Percentiles rank a stretch among this genome's conserved stretches.
phyloP scores from a whole-genome alignment of 1,140 invertebrate genomes.

The Antheraea mylitta region DNA sequence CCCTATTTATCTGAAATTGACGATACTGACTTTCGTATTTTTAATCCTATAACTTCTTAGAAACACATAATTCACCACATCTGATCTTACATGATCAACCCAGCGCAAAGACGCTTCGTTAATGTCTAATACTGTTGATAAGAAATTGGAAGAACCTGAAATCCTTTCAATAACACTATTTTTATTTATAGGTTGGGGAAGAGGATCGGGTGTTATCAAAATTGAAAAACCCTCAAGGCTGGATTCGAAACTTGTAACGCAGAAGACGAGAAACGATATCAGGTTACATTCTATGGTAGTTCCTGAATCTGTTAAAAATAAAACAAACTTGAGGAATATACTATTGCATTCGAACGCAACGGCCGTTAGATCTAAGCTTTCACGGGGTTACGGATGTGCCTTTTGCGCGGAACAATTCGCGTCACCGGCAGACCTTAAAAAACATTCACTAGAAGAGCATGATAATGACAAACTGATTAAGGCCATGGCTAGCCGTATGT shows the following conservation, averaged over 20 bases:
- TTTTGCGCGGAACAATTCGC: conserved; percentile 48
- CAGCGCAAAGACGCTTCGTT: too few relatives aligned
- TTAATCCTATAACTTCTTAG: too few relatives aligned
- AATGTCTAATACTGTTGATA: too few relatives aligned
- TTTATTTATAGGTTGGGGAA: conserved; percentile 8
- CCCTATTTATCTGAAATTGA: too few relatives aligned
- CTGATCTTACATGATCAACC: too few relatives aligned
- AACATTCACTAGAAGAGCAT: conserved; percentile 53
- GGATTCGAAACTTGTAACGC: background rate
- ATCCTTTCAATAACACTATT: background rate
- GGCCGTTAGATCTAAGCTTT: conserved; percentile 47
- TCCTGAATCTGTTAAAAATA: conserved; percentile 37
- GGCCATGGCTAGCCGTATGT: conserved; percentile 36
- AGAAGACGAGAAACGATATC: background rate
- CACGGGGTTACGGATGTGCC: conserved; percentile 48
- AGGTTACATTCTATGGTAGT: background rate
- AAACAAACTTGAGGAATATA: conserved; percentile 45
- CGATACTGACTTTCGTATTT: too few relatives aligned
- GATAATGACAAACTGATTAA: conserved; percentile 47
- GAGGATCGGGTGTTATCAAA: conserved; percentile 20
- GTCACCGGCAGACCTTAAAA: conserved; percentile 46
- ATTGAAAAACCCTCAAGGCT: conserved; percentile 17
- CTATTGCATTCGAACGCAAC: conserved; percentile 55
- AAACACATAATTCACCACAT: too few relatives aligned
- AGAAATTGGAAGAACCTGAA: background rate